These are phyloP conservation scores for Semibalanus balanoides DNA, from an alignment of 1,140 invertebrate genomes.

Conservation along the genomic window DNA sequence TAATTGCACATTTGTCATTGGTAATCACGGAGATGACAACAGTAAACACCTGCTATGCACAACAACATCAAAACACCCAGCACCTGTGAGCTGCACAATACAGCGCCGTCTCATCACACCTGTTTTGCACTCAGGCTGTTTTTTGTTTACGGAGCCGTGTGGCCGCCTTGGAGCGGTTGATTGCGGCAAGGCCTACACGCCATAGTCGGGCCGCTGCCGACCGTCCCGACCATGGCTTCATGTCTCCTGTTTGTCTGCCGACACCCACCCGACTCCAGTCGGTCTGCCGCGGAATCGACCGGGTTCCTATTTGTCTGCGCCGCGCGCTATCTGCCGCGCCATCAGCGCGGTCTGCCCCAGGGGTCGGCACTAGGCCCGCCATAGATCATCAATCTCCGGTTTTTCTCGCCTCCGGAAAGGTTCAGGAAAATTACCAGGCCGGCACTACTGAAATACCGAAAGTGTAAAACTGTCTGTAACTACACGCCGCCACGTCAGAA, in stretches of 20 bases:
- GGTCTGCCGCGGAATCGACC: background rate
- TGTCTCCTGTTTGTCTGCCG: background rate
- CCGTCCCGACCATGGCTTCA: too few species aligned
- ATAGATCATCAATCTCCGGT: background rate
- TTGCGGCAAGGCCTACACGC: too few species aligned
- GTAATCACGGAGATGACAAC: too few species aligned
- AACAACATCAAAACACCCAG: too few species aligned
- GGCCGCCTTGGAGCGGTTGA: too few species aligned
- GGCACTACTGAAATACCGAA: background rate
- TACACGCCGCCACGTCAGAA: background rate
- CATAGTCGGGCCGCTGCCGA: too few species aligned
- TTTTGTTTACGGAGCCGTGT: too few species aligned
- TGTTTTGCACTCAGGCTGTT: too few species aligned
- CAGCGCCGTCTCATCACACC: too few species aligned
- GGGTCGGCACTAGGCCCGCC: background rate
- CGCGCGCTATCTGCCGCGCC: background rate
- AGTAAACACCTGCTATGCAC: too few species aligned
- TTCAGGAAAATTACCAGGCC: background rate
- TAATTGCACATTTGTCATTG: too few species aligned
- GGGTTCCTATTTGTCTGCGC: background rate
- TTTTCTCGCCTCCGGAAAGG: constrained; percentile 7
- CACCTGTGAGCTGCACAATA: too few species aligned
- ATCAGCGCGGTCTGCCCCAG: background rate
- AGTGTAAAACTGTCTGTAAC: constrained; percentile 3
- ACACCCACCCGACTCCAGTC: background rate